These are phyloP conservation scores for Oegoconia quadripuncta DNA, from an alignment of 2,888 invertebrate genomes.

Conservation along the genomic window DNA sequence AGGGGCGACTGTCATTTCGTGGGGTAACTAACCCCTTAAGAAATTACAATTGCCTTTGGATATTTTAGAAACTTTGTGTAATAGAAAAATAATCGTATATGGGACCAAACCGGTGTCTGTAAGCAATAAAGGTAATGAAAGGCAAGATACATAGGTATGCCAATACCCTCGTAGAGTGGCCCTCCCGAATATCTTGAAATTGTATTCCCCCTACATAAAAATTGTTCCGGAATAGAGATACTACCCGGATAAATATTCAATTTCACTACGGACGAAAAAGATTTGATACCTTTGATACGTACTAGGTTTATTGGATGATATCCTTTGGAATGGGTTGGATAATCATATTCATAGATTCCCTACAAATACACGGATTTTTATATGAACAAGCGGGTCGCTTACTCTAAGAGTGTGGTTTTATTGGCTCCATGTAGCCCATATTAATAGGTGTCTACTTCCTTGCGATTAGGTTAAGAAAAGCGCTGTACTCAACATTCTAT, in stretches of 20 bases:
- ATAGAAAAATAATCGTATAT: constrained; percentile 64
- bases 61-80: constrained; percentile 62
- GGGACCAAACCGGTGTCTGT: constrained; percentile 64
- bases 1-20: no score
- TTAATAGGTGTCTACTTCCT: no score
- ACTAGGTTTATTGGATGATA: constrained; percentile 75
- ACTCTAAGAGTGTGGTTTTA: neutral
- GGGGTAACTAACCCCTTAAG: neutral
- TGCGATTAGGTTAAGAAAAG: no score
- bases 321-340: constrained; percentile 75
- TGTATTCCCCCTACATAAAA: constrained; percentile 77
- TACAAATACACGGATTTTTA: constrained; percentile 53
- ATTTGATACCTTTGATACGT: constrained; percentile 77
- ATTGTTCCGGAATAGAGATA: constrained; percentile 78
- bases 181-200: constrained; percentile 76
- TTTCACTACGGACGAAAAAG: constrained; percentile 78
- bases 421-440: neutral
- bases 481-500: no score
- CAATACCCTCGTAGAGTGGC: constrained; percentile 75
- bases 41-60: constrained; percentile 42
- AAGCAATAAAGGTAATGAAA: constrained; percentile 77
- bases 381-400: neutral
- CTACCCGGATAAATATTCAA: constrained; percentile 79
- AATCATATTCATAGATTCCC: constrained; percentile 76
- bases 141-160: constrained; percentile 76